These are phyloP conservation scores for Percina caprodes DNA, from an alignment of 2,113 vertebrate genomes.

Conservation along the genomic window DNA sequence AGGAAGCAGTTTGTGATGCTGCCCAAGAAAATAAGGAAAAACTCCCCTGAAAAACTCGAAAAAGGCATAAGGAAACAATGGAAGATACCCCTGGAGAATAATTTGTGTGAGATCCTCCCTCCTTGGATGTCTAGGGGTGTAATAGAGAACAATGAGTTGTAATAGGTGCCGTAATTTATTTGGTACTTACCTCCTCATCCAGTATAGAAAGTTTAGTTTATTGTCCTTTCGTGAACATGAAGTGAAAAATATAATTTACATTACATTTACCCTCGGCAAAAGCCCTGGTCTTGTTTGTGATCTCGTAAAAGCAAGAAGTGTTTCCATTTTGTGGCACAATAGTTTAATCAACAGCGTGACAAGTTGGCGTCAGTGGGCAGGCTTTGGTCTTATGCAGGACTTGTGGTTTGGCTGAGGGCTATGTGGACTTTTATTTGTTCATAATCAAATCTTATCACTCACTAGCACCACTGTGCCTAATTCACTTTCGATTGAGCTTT, in stretches of 20 bases:
- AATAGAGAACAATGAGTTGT: slow-evolving; percentile 31
- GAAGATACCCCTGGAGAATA: slow-evolving; percentile 17
- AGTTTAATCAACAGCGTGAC: slow-evolving; percentile 73
- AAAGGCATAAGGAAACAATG: slow-evolving; percentile 4
- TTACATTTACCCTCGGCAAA: slow-evolving; percentile 5
- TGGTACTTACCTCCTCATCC: neutral
- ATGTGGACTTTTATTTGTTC: slow-evolving; percentile 63
- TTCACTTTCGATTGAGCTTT: slow-evolving; percentile 54
- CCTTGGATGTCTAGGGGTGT: slow-evolving; percentile 5
- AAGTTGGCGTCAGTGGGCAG: slow-evolving; percentile 73
- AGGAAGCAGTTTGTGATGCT: neutral
- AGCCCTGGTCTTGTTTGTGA: slow-evolving; percentile 46
- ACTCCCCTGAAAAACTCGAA: neutral
- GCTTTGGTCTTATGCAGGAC: slow-evolving; percentile 70
- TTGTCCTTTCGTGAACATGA: neutral
- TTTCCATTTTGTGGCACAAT: slow-evolving; percentile 74
- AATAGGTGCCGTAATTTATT: neutral
- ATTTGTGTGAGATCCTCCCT: slow-evolving; percentile 19
- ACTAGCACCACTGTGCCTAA: slow-evolving; percentile 18
- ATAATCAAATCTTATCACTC: slow-evolving; percentile 68
- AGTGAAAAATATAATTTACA: neutral
- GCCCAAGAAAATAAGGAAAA: slow-evolving; percentile 2
- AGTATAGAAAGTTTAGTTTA: neutral
- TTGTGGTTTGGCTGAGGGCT: slow-evolving; percentile 76
- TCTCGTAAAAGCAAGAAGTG: slow-evolving; percentile 31